phyloP scores from a whole-genome alignment of 2,888 invertebrate genomes.

The Plemyria rubiginata region DNA sequence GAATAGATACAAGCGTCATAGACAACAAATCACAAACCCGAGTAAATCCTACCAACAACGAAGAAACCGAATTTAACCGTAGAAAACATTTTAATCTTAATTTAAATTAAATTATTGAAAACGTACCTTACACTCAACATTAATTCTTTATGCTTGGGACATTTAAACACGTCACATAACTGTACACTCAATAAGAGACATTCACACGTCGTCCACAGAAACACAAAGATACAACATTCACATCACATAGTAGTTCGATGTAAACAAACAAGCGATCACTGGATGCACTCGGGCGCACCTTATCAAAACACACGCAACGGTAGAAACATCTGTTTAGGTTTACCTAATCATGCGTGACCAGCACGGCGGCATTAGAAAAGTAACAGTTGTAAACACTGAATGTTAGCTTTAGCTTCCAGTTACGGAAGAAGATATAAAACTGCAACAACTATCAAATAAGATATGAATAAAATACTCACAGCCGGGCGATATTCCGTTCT shows the following conservation, averaged over 20 bases:
- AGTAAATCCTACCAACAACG: constrained; percentile 61
- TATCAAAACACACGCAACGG: constrained; percentile 65
- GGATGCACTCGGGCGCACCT: constrained; percentile 59
- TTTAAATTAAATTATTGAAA: constrained; percentile 31
- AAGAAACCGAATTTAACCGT: constrained; percentile 62
- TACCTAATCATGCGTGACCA: constrained; percentile 50
- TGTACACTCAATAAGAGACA: constrained; percentile 65
- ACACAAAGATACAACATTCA: constrained; percentile 51
- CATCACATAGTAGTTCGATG: constrained; percentile 45
- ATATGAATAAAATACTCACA: constrained; percentile 87
- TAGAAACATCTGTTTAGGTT: constrained; percentile 38
- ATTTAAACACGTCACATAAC: constrained; percentile 39
- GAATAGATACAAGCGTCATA: constrained; percentile 71
- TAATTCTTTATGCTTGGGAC: too few species aligned
- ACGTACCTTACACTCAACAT: constrained; percentile 31
- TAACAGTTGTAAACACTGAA: constrained; percentile 35
- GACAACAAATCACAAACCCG: constrained; percentile 65
- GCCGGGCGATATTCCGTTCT: constrained; percentile 93
- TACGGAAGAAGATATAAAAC: constrained; percentile 16
- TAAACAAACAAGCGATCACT: constrained; percentile 46
- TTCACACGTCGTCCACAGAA: constrained; percentile 52
- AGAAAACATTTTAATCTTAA: too few species aligned
- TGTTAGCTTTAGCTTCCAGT: constrained; percentile 2
- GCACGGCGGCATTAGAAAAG: constrained; percentile 24
- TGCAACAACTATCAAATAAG: constrained; percentile 36